Evolutionary conservation across 2,888 invertebrate genomes (phyloP), one percentile per base, ranked within the genome.

Genomic region (Drosophila niveifrons): DNA sequence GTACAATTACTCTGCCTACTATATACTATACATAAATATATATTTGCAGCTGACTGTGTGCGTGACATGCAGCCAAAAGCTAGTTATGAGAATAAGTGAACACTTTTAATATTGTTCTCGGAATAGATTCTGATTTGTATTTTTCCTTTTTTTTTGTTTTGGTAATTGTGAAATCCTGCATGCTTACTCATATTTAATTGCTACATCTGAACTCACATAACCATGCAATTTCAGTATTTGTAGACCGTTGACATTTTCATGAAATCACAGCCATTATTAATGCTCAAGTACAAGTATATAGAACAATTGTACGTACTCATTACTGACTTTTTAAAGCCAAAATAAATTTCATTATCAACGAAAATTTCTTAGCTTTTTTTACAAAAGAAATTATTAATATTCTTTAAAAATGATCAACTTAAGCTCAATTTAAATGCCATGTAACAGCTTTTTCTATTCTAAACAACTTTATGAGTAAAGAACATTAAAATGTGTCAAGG

Each of bases 1-100:
- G 90, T 84, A 81, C 89, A 88, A 89, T 90, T 90, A 88, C 69
- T 48, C 67, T 61, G 73, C 61, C 28, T 15, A n/a, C 36, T 34
- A 23, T 23, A 23, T 23, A 10, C 34, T 11, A n/a, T n/a, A 36
- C 6, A n/a, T 36, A 36, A 11, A 3, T 36, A n/a, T 36, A 23
- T 18, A 39, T 23, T 23, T 52, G 61, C 61, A 55, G 44, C 31
- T 51, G 31, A 23, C 18, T 44, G 56, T 66, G 64, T 74, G 62
- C 75, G 75, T 76, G 76, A 69, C 66, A 47, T 47, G 13, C 13
- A 56, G 31, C 34, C 58, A 31, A n/a, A n/a, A 73, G 57, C 66
- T 64, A 41, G 46, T 48, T 70, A 17, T 31, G 4, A n/a, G n/a
- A 11, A 46, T 52, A 55, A 58, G 41, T 47, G 41, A 52, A 72